A percentile compares a stretch with the other conserved stretches of the same genome.
Evolutionary conservation across 1,140 invertebrate species (phyloP).

Genomic region (Formica exsecta): DNA sequence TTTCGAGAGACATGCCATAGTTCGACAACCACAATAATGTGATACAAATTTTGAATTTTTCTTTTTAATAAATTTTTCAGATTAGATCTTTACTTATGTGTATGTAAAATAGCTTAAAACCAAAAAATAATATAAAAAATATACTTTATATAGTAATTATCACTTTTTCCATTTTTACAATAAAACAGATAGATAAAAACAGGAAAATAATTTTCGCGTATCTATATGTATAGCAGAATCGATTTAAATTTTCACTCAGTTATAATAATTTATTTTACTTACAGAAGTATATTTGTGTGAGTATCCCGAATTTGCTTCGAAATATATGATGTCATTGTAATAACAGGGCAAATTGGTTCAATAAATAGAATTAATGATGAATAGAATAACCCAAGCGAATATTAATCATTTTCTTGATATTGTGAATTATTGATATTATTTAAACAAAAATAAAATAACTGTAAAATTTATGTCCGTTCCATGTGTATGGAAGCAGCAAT

Average conservation of each 20-base stretch:
- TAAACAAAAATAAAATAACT: conserved; percentile 16
- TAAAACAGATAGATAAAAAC: not conserved
- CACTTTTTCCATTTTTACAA: not conserved
- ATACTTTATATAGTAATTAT: not conserved
- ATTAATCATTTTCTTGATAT: not conserved
- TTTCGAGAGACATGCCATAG: conserved; percentile 39
- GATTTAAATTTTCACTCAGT: not conserved
- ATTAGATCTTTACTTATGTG: not conserved
- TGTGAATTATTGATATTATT: not conserved
- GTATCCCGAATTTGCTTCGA: not conserved
- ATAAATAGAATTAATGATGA: not conserved
- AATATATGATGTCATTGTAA: not conserved
- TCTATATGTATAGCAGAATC: not conserved
- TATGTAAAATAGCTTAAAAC: not conserved
- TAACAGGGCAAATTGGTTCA: not conserved
- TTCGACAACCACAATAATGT: not conserved
- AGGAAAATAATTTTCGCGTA: not conserved
- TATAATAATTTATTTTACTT: conserved; percentile 6
- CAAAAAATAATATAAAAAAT: not conserved
- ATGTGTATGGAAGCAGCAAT: conserved; percentile 54
- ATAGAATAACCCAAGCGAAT: not conserved
- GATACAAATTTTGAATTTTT: not conserved
- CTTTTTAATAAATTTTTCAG: not conserved
- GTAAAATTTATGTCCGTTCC: conserved; percentile 43
- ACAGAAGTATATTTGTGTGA: too few relatives aligned